Conservation (phyloP, 2,888 invertebrate genomes). For the Hypolimnas misippus region DNA sequence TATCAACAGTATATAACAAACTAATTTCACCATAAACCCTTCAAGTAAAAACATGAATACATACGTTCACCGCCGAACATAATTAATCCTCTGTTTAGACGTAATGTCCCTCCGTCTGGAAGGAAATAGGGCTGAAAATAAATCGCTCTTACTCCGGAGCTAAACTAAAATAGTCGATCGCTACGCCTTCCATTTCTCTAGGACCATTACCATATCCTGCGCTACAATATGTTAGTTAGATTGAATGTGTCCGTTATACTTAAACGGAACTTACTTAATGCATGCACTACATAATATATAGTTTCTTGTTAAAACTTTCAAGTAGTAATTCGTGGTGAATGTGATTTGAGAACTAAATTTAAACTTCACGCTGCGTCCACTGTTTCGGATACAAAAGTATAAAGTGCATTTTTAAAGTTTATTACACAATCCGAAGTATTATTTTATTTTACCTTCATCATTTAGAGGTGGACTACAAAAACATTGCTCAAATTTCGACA, state of each 20-base stretch:
- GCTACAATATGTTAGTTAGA: constrained; percentile 60
- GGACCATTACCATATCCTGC: constrained; percentile 81
- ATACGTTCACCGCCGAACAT: constrained; percentile 24
- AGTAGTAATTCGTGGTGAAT: neutral
- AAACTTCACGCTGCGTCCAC: neutral
- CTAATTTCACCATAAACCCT: constrained; percentile 4
- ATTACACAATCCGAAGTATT: neutral
- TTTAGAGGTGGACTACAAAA: neutral
- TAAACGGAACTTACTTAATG: constrained; percentile 38
- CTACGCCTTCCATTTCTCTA: constrained; percentile 73
- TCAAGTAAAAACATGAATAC: constrained; percentile 20
- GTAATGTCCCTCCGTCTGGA: constrained; percentile 52
- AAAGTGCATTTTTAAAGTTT: neutral
- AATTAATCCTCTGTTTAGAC: constrained; percentile 39
- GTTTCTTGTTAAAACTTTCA: constrained; percentile 14
- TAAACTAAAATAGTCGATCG: constrained; percentile 77
- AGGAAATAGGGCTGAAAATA: constrained; percentile 81
- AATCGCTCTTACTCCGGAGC: constrained; percentile 76
- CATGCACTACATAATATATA: constrained; percentile 9
- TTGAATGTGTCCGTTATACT: constrained; percentile 59
- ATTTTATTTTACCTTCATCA: neutral
- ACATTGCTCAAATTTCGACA: neutral
- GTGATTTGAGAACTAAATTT: neutral
- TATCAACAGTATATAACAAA: neutral
- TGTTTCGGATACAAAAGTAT: too few relatives aligned